Conservation (phyloP, 2,888 invertebrate species). For the Sepioteuthis lessoniana region DNA sequence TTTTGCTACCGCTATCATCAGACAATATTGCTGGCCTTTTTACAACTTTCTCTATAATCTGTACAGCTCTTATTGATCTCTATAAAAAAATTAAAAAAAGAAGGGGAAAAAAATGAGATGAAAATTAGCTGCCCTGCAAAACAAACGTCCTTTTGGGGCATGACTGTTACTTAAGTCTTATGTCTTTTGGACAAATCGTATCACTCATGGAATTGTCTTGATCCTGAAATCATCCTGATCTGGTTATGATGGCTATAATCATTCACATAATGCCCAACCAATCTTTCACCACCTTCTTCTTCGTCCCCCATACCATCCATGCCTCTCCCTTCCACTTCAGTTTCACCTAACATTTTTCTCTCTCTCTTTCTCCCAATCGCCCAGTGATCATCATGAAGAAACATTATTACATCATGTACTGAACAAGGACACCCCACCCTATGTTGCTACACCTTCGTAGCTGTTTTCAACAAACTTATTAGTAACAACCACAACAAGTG, state of each 20-base stretch:
- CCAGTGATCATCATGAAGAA: constrained; percentile 25
- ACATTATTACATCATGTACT: not conserved
- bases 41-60: constrained; percentile 23
- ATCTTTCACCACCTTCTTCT: not conserved
- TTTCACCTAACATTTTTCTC: not conserved
- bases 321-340: not conserved
- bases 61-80: constrained; percentile 13
- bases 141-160: not conserved
- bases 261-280: not conserved
- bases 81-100: not conserved
- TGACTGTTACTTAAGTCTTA: not conserved
- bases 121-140: not conserved
- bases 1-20: not conserved
- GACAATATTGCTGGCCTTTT: constrained; percentile 33
- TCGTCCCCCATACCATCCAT: not conserved
- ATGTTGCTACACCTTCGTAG: not conserved
- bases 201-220: constrained; percentile 14
- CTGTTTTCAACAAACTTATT: too few relatives aligned
- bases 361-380: not conserved
- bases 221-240: not conserved
- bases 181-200: not conserved
- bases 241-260: not conserved
- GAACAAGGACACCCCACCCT: not conserved
- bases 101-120: not conserved
- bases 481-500: too few relatives aligned